Base-by-base conservation (phyloP, 2,113 vertebrate genomes). In the Madoqua kirkii region DNA sequence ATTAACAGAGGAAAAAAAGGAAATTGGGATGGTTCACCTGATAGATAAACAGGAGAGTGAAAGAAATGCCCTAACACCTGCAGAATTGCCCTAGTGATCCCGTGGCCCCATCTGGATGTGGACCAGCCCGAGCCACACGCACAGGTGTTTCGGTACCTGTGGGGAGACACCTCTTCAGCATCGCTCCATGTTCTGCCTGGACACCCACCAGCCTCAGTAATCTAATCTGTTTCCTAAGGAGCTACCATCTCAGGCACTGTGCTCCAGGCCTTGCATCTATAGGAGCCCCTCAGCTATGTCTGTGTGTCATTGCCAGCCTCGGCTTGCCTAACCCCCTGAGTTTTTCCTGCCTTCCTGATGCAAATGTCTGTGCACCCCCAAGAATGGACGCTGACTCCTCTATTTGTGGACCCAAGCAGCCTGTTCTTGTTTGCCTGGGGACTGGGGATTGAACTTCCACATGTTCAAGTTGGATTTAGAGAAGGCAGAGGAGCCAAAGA, bases 171-270 rank as follows among this genome's bases (percentile, higher is more conserved):
- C 23, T 52, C n/a, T 14, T 36, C 16, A 71, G 17, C 23, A 31
- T 33, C 36, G 11, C 5, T 48, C 50, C 14, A 4, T 17, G 40
- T 55, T 91, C 45, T 71, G 43, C 3, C 21, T 79, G 27, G 8
- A 3, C 25, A 3, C 3, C 19, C 17, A n/a, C 31, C 2, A 45
- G 57, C 27, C 40, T 85, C 10, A 9, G 3, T 33, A 7, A 0
- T 36, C 7, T 29, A 5, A 1, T 45, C 13, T 33, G 8, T 62
- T 79, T 78, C 43, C 36, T 31, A 43, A 8, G n/a, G 8, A 79
- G 23, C 74, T 76, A 36, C 40, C 16, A 52, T 43, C 5, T n/a
- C 60, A 6, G 29, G 16, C 13, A 21, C 14, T 81, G 5, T 12
- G 17, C 10, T 45, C 29, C 9, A 52, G 40, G 48, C 8, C 36